Percentiles rank a stretch among this genome's conserved stretches.
Evolutionary conservation across 2,888 invertebrate genomes (phyloP).

Genomic region (Steinernema hermaphroditum): DNA sequence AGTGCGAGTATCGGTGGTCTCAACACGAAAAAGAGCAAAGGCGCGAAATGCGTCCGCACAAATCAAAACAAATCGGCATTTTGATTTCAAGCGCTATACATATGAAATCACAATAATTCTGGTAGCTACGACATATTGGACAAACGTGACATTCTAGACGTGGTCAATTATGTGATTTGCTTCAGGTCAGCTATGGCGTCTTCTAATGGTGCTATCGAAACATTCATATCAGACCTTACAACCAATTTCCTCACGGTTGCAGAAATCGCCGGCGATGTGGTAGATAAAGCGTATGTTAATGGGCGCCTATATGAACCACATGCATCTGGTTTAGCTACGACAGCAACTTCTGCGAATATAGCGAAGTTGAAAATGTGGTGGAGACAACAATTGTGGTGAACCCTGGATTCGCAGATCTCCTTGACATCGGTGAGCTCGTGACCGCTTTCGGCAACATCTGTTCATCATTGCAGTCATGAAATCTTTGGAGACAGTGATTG

Average conservation of each 20-base stretch:
- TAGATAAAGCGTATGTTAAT: constrained; percentile 14
- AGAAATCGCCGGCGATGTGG: not conserved
- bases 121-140: too few relatives aligned
- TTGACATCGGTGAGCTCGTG: not conserved
- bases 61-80: too few relatives aligned
- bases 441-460: too few relatives aligned
- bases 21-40: too few relatives aligned
- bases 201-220: not conserved
- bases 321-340: constrained; percentile 8
- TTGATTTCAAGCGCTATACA: too few relatives aligned
- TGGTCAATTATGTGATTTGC: too few relatives aligned
- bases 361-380: not conserved
- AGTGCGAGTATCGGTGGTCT: too few relatives aligned
- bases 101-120: too few relatives aligned
- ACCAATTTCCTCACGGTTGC: not conserved
- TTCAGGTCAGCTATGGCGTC: not conserved
- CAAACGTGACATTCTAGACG: too few relatives aligned
- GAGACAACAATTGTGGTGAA: not conserved
- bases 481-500: not conserved
- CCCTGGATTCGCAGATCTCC: not conserved
- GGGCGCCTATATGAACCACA: too few relatives aligned
- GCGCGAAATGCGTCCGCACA: too few relatives aligned
- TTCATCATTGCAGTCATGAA: constrained; percentile 6
- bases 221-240: not conserved
- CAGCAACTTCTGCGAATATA: constrained; percentile 4